Conservation (phyloP, 2,797 vertebrate species). For the Megaceryle alcyon region DNA sequence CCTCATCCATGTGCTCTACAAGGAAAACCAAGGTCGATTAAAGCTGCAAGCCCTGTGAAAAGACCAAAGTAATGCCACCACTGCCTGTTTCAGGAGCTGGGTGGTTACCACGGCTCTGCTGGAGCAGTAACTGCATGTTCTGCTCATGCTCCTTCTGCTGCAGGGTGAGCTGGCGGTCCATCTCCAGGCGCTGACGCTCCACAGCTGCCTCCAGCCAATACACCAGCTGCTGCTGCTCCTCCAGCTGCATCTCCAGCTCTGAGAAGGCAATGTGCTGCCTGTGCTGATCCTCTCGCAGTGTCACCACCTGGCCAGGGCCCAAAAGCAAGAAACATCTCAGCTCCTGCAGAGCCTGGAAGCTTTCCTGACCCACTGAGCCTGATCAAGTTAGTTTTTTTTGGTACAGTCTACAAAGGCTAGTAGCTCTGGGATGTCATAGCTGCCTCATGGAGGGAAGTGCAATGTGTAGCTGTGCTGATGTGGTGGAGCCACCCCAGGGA, state of each 20-base stretch:
- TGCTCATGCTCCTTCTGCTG: slow-evolving; percentile 95
- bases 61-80: not conserved
- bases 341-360: not conserved
- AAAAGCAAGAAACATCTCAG: not conserved
- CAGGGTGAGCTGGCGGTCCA: slow-evolving; percentile 92
- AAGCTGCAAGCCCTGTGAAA: not conserved
- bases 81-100: not conserved
- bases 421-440: not conserved
- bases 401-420: not conserved
- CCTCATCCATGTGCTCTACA: slow-evolving; percentile 92
- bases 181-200: slow-evolving; percentile 91
- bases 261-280: slow-evolving; percentile 90
- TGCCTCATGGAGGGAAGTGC: not conserved
- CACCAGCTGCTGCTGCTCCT: slow-evolving; percentile 91
- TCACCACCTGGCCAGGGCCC: slow-evolving; percentile 87
- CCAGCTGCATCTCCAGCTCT: slow-evolving; percentile 93
- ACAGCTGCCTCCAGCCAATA: slow-evolving; percentile 92
- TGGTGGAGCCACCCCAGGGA: not conserved
- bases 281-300: slow-evolving; percentile 93
- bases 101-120: slow-evolving; percentile 89
- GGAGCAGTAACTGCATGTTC: slow-evolving; percentile 90
- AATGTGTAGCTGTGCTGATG: not conserved
- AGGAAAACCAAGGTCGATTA: not conserved
- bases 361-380: not conserved
- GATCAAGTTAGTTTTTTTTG: not conserved